Evolutionary conservation across 2,113 vertebrate species (phyloP).

Genomic region (Strix aluco): DNA sequence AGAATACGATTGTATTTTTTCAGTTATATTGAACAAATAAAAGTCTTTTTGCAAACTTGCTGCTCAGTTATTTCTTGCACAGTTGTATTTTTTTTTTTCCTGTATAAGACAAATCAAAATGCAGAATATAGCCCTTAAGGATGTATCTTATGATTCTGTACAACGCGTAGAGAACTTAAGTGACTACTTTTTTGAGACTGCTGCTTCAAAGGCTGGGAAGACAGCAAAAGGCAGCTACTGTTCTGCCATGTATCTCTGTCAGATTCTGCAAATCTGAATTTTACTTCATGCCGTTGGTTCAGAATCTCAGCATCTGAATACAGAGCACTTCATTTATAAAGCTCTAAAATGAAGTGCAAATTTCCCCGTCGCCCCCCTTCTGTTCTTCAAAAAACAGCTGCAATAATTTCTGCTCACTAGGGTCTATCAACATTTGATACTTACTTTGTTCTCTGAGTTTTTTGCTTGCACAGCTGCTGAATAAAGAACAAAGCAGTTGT

Average conservation of each 20-base stretch:
- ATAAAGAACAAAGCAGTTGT: constrained; percentile 89
- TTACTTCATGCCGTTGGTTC: background rate
- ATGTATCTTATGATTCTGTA: fast-evolving
- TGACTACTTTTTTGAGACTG: background rate
- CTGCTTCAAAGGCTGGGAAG: background rate
- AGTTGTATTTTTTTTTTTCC: background rate
- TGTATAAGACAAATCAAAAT: background rate
- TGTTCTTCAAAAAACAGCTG: background rate
- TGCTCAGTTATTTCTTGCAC: background rate
- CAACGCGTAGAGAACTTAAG: background rate
- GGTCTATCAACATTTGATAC: background rate
- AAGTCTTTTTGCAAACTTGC: background rate
- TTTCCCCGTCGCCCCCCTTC: background rate
- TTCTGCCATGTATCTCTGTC: background rate
- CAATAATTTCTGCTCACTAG: background rate
- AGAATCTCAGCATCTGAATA: fast-evolving
- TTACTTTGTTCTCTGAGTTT: constrained; percentile 78
- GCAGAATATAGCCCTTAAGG: background rate
- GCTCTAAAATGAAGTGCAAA: background rate
- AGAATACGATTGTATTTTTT: background rate
- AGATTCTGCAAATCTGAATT: background rate
- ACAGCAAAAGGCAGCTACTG: background rate
- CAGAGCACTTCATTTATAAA: background rate
- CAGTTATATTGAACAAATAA: background rate
- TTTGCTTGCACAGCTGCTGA: constrained; percentile 77